Conservation (phyloP, 1,140 invertebrate genomes). For the Cyrtorhinus lividipennis region DNA sequence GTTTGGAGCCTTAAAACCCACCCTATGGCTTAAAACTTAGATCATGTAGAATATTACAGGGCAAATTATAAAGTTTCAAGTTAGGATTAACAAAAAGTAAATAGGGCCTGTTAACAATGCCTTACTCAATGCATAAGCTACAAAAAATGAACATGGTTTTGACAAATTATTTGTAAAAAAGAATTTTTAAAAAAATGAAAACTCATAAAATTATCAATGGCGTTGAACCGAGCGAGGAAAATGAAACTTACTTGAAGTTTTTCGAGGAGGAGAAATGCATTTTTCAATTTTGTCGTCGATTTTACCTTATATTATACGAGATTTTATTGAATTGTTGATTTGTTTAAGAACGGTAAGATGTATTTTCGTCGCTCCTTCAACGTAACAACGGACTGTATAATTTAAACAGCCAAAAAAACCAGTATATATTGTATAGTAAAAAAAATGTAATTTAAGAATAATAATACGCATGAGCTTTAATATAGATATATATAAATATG, state of each 20-base stretch:
- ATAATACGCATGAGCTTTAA: conserved; percentile 22
- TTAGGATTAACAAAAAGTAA: conserved; percentile 12
- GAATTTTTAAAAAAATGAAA: conserved; percentile 4
- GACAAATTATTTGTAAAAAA: conserved; percentile 13
- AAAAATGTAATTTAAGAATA: conserved; percentile 15
- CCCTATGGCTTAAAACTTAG: conserved; percentile 20
- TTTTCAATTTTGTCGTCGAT: too few relatives aligned
- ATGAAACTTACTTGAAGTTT: not conserved
- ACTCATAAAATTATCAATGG: conserved; percentile 1
- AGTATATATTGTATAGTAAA: conserved; percentile 16
- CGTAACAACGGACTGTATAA: not conserved
- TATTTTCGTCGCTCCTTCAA: not conserved
- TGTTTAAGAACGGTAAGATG: not conserved
- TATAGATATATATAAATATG: conserved; percentile 20
- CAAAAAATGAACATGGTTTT: conserved; percentile 17
- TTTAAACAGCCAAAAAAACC: conserved; percentile 7
- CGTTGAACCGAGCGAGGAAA: not conserved
- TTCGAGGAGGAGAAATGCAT: too few relatives aligned
- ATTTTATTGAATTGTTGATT: conserved; percentile 2
- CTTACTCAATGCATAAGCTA: conserved; percentile 19
- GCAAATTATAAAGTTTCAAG: conserved; percentile 13
- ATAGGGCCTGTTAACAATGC: conserved; percentile 19
- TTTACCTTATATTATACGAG: too few relatives aligned
- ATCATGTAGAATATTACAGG: conserved; percentile 19
- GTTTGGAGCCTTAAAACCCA: conserved; percentile 10